Base-by-base conservation (phyloP, 2,113 vertebrate genomes). In the Pseudorhombus dupliciocellatus region DNA sequence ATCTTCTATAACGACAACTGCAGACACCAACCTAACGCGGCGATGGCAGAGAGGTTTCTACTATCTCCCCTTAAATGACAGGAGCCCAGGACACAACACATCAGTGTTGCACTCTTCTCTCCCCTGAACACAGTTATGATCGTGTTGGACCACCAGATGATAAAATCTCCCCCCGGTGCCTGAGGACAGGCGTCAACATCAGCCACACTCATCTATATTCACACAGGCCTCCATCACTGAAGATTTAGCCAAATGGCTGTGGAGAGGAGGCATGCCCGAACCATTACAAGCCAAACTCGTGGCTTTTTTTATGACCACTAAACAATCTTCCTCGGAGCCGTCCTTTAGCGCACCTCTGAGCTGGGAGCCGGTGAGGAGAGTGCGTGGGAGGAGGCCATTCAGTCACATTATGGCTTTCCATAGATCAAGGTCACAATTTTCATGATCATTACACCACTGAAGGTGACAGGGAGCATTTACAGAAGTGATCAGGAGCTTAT, bases 381-480 rank as follows among this genome's bases (percentile, higher is more conserved):
- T 87, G 55, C 66, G 86, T 89, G 84, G 89, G 90, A 88, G 89
- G 91, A 86, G 79, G 84, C 78, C 89, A 77, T 86, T 82, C 87
- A 83, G 80, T 90, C 90, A 90, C 90, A 88, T 92, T 92, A 92
- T 86, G 81, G 89, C 90, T 92, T 87, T 86, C 88, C 87, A 90
- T 91, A 92, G 91, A 92, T 93, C 91, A 93, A 93, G 91, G 91
- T 92, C 90, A 91, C 90, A 89, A 85, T 92, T 92, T 92, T 90
- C 89, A 91, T 90, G 90, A 91, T 92, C 90, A 91, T 92, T 92
- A 93, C 86, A 85, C 79, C 90, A 87, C 83, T 90, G 91, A 94
- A 92, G 91, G 91, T 93, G 92, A 94, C 90, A 88, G 89, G 88
- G 86, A 88, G 89, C 90, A 90, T 93, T 92, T 91, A 90, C 86